Percentiles rank a stretch among this genome's conserved stretches.
These are phyloP conservation scores for Minunthozetes semirufus DNA, from an alignment of 2,888 invertebrate genomes.

Conservation along the genomic window DNA sequence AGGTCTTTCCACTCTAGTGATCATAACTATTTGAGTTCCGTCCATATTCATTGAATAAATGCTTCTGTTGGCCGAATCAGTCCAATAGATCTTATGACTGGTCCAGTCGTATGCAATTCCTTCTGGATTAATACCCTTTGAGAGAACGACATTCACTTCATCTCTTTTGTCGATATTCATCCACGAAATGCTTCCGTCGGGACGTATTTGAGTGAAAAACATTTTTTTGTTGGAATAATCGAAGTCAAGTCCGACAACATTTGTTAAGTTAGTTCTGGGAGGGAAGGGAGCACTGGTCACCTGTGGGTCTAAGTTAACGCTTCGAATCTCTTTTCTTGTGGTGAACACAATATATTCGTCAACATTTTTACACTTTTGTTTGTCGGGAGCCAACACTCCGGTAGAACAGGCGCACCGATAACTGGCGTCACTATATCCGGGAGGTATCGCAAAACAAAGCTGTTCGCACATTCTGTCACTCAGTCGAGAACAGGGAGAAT, in stretches of 20 bases:
- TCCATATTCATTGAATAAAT: constrained; percentile 91
- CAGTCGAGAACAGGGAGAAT: constrained; percentile 62
- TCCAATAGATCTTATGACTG: constrained; percentile 94
- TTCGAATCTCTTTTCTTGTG: constrained; percentile 85
- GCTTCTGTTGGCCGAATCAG: constrained; percentile 86
- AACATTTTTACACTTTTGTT: constrained; percentile 60
- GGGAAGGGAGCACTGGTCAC: constrained; percentile 75
- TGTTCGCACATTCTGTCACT: constrained; percentile 76
- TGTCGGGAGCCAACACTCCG: constrained; percentile 64
- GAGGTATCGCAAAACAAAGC: constrained; percentile 84
- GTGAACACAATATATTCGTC: constrained; percentile 88
- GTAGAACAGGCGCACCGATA: constrained; percentile 79
- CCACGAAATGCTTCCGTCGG: constrained; percentile 79
- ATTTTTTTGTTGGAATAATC: constrained; percentile 80
- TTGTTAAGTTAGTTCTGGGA: constrained; percentile 71
- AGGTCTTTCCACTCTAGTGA: constrained; percentile 84
- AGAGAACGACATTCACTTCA: constrained; percentile 40
- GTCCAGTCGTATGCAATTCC: constrained; percentile 97
- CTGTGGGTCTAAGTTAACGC: constrained; percentile 77
- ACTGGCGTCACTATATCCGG: constrained; percentile 49
- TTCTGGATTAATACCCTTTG: constrained; percentile 73
- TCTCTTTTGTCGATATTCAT: constrained; percentile 66
- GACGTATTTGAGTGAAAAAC: constrained; percentile 74
- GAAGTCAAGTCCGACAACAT: constrained; percentile 91
- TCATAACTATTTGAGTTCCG: constrained; percentile 78